Evolutionary conservation across 2,888 invertebrate genomes (phyloP), one percentile per base, ranked within the genome.

Genomic region (Oscheius sp.): DNA sequence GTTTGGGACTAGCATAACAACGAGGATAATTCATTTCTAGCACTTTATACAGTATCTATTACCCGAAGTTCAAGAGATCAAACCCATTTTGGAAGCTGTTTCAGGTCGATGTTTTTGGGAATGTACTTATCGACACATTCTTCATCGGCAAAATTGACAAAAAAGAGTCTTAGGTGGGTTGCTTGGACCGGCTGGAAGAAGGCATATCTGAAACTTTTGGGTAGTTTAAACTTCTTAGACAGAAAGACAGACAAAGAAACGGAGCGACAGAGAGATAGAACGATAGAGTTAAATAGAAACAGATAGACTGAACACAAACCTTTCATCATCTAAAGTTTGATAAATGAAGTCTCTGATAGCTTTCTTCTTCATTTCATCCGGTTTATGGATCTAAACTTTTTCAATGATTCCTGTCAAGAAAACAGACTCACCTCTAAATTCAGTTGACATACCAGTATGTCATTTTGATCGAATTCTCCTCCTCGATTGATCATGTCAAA

Each of bases 101-200:
- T 42, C 7, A 7, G 7, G 7, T 42, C 42, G 42, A 42, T 0
- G 42, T 42, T 42, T 37, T 60, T 60, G 9, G 63, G 71, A 66
- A 79, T 71, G 50, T 77, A 79, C 48, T 77, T 79, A 7, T 74
- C 65, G 35, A 74, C 68, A 72, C 79, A 79, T 29, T 68, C 59
- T 37, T 71, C 68, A 48, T 79, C 65, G 9, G 53, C 72, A 53
- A 73, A 79, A n/a, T 79, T 77, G 62, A 79, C 65, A 68, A 79
- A 74, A 63, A 72, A 77, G 2, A 79, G 59, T 13, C 77, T 53
- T 74, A 79, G 59, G 51, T 79, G 77, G 37, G 50, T 42, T 1
- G 74, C 76, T 62, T 76, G 77, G 0, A 79, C 77, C 4, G 77
- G 77, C 51, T 66, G 70, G 75, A 71, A 79, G 65, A 29, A 47